Percentiles rank a stretch among this genome's conserved stretches.
Conservation (phyloP, 2,797 vertebrate species). For the Malurus splendens region DNA sequence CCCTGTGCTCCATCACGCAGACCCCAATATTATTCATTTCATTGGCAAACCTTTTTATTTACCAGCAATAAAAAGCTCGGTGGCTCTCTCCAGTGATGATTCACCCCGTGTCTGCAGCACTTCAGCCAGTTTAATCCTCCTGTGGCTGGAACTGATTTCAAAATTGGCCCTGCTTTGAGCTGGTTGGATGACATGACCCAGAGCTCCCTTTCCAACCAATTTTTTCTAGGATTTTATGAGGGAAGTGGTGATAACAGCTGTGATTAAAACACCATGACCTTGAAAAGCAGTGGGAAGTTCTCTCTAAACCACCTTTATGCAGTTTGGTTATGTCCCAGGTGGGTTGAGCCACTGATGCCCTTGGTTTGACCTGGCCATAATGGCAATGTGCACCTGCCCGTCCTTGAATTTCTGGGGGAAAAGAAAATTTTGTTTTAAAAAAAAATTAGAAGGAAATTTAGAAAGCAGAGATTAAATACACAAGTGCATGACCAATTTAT, state of each 20-base stretch:
- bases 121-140: not conserved
- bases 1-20: not conserved
- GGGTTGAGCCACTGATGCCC: not conserved
- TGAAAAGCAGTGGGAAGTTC: not conserved
- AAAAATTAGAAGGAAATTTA: not conserved
- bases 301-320: not conserved
- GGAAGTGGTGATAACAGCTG: not conserved
- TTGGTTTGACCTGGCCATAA: not conserved
- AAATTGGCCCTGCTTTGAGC: not conserved
- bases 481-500: conserved; percentile 38
- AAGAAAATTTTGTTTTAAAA: not conserved
- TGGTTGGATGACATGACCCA: not conserved
- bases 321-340: not conserved
- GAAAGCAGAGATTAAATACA: conserved; percentile 56
- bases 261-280: not conserved
- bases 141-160: not conserved
- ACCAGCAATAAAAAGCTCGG: not conserved
- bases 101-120: not conserved
- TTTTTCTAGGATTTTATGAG: not conserved
- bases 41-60: not conserved
- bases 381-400: not conserved
- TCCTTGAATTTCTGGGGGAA: not conserved
- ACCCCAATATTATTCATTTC: not conserved
- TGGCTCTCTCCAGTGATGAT: not conserved
- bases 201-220: not conserved